phyloP scores from a whole-genome alignment of 2,797 vertebrate species.

The Oophaga sylvatica region DNA sequence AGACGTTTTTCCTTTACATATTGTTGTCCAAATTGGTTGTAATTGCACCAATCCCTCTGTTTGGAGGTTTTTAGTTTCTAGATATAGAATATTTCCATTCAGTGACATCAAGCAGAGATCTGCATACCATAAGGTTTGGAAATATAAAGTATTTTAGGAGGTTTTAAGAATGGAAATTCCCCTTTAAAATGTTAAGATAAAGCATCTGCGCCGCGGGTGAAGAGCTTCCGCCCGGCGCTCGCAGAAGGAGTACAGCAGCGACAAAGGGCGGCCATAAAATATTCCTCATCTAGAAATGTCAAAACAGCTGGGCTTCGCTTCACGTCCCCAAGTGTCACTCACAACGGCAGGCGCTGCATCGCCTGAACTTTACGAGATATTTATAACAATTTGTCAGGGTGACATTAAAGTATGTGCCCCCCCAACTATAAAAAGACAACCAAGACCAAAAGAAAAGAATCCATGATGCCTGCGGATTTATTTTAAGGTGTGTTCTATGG shows the following conservation, averaged over 20 bases:
- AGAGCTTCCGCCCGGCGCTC: neutral
- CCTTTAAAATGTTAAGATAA: neutral
- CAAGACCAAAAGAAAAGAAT: no score
- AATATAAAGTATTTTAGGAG: neutral
- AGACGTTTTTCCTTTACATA: no score
- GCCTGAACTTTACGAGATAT: neutral
- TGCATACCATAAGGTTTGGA: neutral
- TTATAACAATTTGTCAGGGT: neutral
- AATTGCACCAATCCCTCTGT: no score
- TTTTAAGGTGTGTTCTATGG: no score
- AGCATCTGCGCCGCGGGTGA: neutral
- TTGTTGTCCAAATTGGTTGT: no score
- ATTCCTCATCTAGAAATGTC: constrained; percentile 14
- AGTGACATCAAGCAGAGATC: neutral
- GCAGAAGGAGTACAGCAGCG: neutral
- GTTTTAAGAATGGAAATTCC: neutral
- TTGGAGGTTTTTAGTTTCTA: neutral
- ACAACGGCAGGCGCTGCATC: neutral
- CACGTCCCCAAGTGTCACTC: neutral
- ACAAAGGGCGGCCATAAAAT: constrained; percentile 1
- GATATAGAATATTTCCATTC: neutral
- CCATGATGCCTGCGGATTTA: no score
- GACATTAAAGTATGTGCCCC: neutral
- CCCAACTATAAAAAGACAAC: no score
- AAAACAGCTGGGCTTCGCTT: neutral